phyloP scores from a whole-genome alignment of 2,113 vertebrate species.

The Myiozetetes cayanensis region DNA sequence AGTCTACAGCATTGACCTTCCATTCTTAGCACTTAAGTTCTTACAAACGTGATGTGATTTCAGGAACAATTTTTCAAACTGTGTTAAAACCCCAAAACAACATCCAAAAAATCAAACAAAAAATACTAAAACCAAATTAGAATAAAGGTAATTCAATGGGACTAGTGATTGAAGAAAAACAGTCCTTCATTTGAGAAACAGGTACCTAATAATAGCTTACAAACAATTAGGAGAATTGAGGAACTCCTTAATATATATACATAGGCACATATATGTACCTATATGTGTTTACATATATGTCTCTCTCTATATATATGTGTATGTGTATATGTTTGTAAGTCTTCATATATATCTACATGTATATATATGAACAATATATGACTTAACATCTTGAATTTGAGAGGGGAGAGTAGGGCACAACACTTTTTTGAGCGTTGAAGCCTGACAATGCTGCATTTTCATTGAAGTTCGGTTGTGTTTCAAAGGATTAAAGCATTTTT shows the following conservation, averaged over 20 bases:
- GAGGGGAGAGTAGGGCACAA: rapidly evolving
- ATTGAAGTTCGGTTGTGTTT: constrained; percentile 13
- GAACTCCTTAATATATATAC: neutral
- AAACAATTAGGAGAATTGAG: neutral
- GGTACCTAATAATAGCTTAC: neutral
- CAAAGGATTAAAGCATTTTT: constrained; percentile 30
- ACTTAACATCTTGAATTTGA: neutral
- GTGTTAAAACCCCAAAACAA: neutral
- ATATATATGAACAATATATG: neutral
- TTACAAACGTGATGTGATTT: neutral
- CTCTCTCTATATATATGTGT: neutral
- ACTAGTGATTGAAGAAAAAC: neutral
- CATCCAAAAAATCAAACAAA: neutral
- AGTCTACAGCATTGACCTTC: neutral
- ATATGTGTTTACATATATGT: too few species aligned
- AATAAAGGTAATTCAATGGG: neutral
- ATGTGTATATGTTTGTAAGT: neutral
- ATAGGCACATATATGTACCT: neutral
- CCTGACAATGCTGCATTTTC: neutral
- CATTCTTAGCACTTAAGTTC: neutral
- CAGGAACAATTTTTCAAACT: neutral
- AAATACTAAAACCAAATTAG: neutral
- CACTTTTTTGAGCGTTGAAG: neutral
- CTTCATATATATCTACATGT: neutral
- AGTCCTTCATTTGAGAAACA: neutral